Percentiles rank a stretch among this genome's conserved stretches.
Conservation (phyloP, 2,113 vertebrate genomes). For the Corapipo altera region DNA sequence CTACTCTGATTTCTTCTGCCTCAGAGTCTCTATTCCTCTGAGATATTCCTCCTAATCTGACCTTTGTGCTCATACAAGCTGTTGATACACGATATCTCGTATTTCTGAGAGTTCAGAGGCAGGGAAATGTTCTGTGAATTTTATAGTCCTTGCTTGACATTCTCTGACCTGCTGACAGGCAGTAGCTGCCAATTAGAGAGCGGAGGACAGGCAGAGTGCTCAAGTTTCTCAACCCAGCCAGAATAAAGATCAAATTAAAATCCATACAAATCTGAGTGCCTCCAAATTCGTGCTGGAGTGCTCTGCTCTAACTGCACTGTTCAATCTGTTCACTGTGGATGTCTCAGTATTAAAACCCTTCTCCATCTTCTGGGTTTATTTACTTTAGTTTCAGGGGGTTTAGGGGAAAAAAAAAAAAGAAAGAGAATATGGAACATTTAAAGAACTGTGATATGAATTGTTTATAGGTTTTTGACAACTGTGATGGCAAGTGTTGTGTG, state of each 20-base stretch:
- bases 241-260: not conserved
- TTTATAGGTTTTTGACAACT: constrained; percentile 11
- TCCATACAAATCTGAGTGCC: not conserved
- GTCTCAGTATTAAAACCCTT: not conserved
- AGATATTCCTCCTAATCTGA: not conserved
- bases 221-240: not conserved
- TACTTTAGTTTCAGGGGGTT: not conserved
- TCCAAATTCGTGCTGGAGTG: not conserved
- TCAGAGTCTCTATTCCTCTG: not conserved
- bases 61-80: not conserved
- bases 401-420: not conserved
- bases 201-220: not conserved
- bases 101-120: not conserved
- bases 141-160: not conserved
- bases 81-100: not conserved
- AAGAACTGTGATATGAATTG: not conserved
- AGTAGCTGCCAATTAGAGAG: not conserved
- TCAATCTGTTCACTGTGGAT: not conserved
- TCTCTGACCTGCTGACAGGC: not conserved
- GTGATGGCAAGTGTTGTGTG: not conserved
- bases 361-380: not conserved
- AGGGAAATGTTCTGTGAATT: not conserved
- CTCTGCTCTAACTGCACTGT: not conserved
- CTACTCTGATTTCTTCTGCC: not conserved
- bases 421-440: not conserved